phyloP scores from a whole-genome alignment of 2,113 vertebrate species.

The Leuciscus idus region DNA sequence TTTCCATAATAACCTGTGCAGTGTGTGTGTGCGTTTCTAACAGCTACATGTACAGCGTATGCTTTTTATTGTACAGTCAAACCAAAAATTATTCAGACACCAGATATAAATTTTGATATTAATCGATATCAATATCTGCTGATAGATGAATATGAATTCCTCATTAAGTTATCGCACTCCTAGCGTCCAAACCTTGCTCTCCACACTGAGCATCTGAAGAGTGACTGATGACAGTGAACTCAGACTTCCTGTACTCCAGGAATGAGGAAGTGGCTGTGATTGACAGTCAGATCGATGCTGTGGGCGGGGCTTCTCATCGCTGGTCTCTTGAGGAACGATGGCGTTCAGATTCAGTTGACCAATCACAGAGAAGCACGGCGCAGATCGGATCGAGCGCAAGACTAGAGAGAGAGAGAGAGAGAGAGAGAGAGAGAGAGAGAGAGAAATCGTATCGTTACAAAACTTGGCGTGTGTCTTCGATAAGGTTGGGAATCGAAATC shows the following conservation, averaged over 20 bases:
- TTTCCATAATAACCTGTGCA: no score
- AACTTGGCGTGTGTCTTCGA: no score
- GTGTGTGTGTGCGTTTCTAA: neutral
- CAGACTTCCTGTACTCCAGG: conserved; percentile 74
- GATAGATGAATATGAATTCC: neutral
- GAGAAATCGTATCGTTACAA: no score
- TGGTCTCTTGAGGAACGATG: conserved; percentile 40
- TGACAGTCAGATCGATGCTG: neutral
- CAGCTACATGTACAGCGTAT: neutral
- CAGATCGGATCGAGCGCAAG: conserved; percentile 74
- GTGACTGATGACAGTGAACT: conserved; percentile 27
- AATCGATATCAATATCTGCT: no score
- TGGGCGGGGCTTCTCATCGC: neutral
- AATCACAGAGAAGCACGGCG: conserved; percentile 69
- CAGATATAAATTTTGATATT: no score
- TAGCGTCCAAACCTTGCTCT: conserved; percentile 70
- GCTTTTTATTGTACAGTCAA: no score
- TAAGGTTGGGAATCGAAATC: no score
- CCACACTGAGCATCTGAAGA: conserved; percentile 22
- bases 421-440: neutral
- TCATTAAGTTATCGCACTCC: conserved; percentile 60
- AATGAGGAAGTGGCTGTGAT: conserved; percentile 66
- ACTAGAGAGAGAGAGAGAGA: conserved; percentile 6
- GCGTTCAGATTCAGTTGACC: conserved; percentile 5
- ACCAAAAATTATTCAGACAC: no score